Evolutionary conservation across 2,113 vertebrate species (phyloP).

Genomic region (Cephalophus harveyi): DNA sequence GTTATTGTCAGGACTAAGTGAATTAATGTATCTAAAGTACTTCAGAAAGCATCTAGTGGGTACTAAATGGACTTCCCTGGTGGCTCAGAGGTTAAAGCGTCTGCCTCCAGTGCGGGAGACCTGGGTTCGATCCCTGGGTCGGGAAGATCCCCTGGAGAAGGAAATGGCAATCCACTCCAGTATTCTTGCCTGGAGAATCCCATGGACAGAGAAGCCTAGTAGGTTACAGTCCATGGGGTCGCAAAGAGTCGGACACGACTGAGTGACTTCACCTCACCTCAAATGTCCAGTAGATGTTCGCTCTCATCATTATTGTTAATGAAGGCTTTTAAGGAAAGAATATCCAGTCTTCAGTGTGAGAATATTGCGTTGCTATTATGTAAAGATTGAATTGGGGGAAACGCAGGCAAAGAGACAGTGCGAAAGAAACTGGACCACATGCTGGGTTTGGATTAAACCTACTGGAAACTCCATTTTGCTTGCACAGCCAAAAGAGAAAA

Average conservation of each 20-base stretch:
- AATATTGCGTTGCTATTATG: background rate
- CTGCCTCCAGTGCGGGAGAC: too few relatives aligned
- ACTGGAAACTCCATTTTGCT: background rate
- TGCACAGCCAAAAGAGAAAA: background rate
- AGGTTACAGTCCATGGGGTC: too few relatives aligned
- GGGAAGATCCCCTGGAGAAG: too few relatives aligned
- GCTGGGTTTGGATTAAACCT: background rate
- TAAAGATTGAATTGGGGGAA: background rate
- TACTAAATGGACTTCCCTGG: too few relatives aligned
- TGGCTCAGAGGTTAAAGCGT: too few relatives aligned
- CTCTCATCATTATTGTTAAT: background rate
- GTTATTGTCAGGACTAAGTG: background rate
- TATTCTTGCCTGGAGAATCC: too few relatives aligned
- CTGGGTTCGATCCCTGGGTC: too few relatives aligned
- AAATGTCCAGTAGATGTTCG: background rate
- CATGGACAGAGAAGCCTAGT: too few relatives aligned
- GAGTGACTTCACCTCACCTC: too few relatives aligned
- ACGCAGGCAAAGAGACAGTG: background rate
- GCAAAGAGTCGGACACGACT: too few relatives aligned
- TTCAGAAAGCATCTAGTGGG: background rate
- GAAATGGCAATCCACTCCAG: too few relatives aligned
- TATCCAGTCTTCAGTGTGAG: background rate
- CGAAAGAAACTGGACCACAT: background rate
- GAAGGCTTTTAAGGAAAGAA: background rate
- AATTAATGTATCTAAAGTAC: background rate